Percentiles rank a stretch among this genome's conserved stretches.
Conservation (phyloP, 2,797 vertebrate species). For the Limnodromus scolopaceus region DNA sequence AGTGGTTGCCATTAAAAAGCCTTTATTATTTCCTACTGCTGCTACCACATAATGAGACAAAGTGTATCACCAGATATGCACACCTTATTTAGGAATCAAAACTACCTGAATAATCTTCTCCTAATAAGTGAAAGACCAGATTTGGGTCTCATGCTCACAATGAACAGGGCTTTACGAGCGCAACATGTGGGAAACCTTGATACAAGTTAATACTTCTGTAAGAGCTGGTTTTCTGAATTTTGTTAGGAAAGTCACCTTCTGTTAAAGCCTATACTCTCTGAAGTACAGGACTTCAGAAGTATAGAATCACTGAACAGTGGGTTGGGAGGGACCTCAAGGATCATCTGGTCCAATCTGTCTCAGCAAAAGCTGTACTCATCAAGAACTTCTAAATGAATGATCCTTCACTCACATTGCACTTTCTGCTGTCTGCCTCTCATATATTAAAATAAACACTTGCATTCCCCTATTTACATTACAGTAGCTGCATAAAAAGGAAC, state of each 20-base stretch:
- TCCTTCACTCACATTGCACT: neutral
- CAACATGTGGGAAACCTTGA: neutral
- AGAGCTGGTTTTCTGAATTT: neutral
- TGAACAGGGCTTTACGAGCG: neutral
- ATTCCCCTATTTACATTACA: neutral
- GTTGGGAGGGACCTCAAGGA: neutral
- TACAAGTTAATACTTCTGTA: neutral
- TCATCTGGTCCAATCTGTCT: neutral
- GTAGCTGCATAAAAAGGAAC: neutral
- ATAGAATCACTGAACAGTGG: neutral
- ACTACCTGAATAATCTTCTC: neutral
- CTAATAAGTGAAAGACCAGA: neutral
- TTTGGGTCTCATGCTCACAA: neutral
- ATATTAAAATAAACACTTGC: neutral
- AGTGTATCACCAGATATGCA: neutral
- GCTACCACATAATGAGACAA: neutral
- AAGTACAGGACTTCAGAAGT: neutral
- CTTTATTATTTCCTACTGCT: neutral
- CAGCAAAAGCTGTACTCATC: neutral
- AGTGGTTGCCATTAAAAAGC: neutral
- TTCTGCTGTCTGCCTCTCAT: neutral
- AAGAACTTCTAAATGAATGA: neutral
- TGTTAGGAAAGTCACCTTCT: neutral
- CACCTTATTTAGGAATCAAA: neutral
- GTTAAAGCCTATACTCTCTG: neutral